A percentile compares a stretch with the other conserved stretches of the same genome.
These are phyloP conservation scores for Nymphalis io DNA, from an alignment of 1,140 invertebrate genomes.

Conservation along the genomic window DNA sequence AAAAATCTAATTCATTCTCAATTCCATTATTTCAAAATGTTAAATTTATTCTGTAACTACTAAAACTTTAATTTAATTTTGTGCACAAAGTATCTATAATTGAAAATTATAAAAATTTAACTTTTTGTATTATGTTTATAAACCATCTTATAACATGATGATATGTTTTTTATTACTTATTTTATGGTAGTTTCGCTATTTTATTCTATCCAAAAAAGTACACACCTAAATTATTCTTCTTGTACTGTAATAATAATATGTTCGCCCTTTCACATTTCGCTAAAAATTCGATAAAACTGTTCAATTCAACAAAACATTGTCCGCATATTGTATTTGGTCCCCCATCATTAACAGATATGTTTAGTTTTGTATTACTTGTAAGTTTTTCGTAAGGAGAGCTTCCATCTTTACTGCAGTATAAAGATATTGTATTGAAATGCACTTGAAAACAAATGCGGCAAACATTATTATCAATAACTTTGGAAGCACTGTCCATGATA, in stretches of 20 bases:
- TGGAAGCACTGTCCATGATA: slow-evolving; percentile 3
- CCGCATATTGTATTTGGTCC: slow-evolving; percentile 46
- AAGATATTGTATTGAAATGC: slow-evolving; percentile 37
- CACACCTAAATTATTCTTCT: slow-evolving; percentile 7
- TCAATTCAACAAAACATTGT: slow-evolving; percentile 48
- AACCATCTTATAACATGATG: no score
- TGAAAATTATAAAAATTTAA: no score
- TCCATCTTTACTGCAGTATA: slow-evolving; percentile 40
- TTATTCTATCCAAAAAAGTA: background rate
- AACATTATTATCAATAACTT: slow-evolving; percentile 19
- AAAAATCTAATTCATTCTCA: no score
- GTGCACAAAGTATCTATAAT: no score
- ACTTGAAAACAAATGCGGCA: slow-evolving; percentile 52
- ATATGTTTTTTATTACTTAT: no score
- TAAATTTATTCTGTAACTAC: no score
- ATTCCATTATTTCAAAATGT: no score
- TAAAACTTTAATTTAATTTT: no score
- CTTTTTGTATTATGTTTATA: no score
- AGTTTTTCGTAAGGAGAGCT: slow-evolving; percentile 45
- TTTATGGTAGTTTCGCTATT: no score
- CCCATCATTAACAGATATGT: slow-evolving; percentile 36
- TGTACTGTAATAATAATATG: slow-evolving; percentile 30
- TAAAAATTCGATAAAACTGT: slow-evolving; percentile 47
- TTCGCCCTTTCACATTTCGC: slow-evolving; percentile 53
- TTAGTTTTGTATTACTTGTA: slow-evolving; percentile 36